Evolutionary conservation across 2,888 invertebrate species (phyloP), one percentile per base, ranked within the genome.

Genomic region (Diaprepes abbreviatus): DNA sequence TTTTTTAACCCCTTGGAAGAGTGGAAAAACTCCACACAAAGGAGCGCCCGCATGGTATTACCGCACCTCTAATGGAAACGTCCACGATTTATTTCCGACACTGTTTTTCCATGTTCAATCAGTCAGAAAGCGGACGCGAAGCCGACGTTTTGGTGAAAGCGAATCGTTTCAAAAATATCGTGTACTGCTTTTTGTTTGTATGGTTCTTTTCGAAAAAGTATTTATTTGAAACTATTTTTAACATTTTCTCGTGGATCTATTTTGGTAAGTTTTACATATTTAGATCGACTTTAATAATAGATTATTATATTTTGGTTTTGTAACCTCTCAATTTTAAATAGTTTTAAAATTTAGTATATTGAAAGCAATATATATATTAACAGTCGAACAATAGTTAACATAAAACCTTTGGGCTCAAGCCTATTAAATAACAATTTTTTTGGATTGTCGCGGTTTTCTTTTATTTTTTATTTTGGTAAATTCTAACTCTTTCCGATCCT

Each of bases 71-170:
- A 63, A 68, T 55, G 62, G 62, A 55, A 68, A 68, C 45, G 35
- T 45, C 50, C 63, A 45, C 19, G 54, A 63, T 63, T 68, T 63
- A 63, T 57, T 45, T 28, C 48, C 62, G 17, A 43, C 62, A 52
- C 54, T 38, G 54, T 60, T 65, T 66, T 67, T 62, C 60, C 35
- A 62, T 33, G 59, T 60, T 55, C 54, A 68, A 45, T 55, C 62
- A 68, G 62, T 55, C 57, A 28, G 59, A 21, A 48, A 31, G 9
- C 17, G 57, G 55, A 28, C 52, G 62, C 55, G 45, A 55, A 28
- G 55, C 21, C 55, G 52, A 75, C 81, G 76, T 79, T 1, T 1
- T 6, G 48, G 24, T 4, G 5, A 19, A 14, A n/a, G 36, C 14
- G 2, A n/a, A 28, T 48, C n/a, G 21, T 21, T 43, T 48, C 5